Evolutionary conservation across 2,888 invertebrate genomes (phyloP).

Genomic region (Oxystoma pomonae): DNA sequence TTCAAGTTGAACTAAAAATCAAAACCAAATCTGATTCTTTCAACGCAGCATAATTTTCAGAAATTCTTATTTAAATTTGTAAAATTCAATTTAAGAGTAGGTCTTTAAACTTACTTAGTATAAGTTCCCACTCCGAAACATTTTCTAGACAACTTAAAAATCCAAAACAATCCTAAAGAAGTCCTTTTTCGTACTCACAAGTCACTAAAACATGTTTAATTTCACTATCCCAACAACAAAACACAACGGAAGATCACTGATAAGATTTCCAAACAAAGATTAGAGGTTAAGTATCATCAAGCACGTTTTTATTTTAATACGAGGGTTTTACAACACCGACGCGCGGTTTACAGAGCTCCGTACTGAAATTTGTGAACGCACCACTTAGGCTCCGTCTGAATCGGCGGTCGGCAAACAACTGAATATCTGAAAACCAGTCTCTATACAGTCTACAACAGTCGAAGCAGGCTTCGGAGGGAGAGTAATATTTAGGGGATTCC

Average conservation of each 20-base stretch:
- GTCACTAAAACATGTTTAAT: neutral
- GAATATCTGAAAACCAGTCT: slow-evolving; percentile 2
- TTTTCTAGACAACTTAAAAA: neutral
- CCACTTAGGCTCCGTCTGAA: slow-evolving; percentile 3
- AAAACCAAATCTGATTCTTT: too few relatives aligned
- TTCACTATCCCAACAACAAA: neutral
- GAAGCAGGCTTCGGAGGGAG: neutral
- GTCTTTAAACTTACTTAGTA: neutral
- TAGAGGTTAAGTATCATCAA: neutral
- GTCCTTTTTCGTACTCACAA: neutral
- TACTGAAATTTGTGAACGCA: neutral
- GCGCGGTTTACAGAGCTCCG: too few relatives aligned
- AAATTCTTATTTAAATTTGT: too few relatives aligned
- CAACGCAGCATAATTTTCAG: too few relatives aligned
- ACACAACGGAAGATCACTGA: neutral
- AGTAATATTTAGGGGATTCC: neutral
- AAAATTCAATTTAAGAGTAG: too few relatives aligned
- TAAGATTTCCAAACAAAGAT: neutral
- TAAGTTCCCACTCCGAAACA: neutral
- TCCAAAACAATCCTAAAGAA: neutral
- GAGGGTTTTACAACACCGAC: neutral
- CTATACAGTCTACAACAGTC: neutral
- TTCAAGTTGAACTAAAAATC: too few relatives aligned
- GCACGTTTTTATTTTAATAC: neutral
- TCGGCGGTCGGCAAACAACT: slow-evolving; percentile 20